Evolutionary conservation across 1,140 invertebrate genomes (phyloP).

Genomic region (Hyles vespertilio): DNA sequence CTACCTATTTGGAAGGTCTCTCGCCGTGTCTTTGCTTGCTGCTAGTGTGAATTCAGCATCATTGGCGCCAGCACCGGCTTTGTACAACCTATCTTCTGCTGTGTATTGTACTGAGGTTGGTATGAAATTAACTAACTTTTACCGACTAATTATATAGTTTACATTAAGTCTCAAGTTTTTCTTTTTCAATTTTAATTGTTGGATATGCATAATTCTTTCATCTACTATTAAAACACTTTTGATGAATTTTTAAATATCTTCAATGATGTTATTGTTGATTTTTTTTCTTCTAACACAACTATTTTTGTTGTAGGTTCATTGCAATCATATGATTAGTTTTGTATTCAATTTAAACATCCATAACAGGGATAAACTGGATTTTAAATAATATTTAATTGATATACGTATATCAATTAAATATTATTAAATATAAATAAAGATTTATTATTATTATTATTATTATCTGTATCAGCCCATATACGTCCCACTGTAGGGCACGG

Average conservation of each 20-base stretch:
- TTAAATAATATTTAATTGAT: background rate
- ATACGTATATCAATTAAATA: too few species aligned
- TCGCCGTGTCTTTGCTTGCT: constrained; percentile 78
- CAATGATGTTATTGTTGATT: background rate
- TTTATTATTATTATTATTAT: too few species aligned
- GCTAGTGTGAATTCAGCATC: constrained; percentile 79
- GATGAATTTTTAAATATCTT: background rate
- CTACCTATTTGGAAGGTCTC: constrained; percentile 77
- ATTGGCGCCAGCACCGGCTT: constrained; percentile 67
- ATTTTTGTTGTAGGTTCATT: background rate
- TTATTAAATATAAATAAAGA: too few species aligned
- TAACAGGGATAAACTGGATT: background rate
- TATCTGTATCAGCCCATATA: too few species aligned
- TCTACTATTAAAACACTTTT: background rate
- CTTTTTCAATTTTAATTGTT: too few species aligned
- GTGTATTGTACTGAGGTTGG: constrained; percentile 79
- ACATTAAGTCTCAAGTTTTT: too few species aligned
- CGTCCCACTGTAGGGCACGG: too few species aligned
- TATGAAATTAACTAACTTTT: too few species aligned
- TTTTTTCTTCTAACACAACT: background rate
- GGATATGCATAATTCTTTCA: too few species aligned
- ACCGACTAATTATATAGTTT: too few species aligned
- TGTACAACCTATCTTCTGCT: constrained; percentile 77
- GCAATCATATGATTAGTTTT: background rate
- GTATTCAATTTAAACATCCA: background rate